Evolutionary conservation across 2,888 invertebrate species (phyloP).

Genomic region (Sussaba pulchella): DNA sequence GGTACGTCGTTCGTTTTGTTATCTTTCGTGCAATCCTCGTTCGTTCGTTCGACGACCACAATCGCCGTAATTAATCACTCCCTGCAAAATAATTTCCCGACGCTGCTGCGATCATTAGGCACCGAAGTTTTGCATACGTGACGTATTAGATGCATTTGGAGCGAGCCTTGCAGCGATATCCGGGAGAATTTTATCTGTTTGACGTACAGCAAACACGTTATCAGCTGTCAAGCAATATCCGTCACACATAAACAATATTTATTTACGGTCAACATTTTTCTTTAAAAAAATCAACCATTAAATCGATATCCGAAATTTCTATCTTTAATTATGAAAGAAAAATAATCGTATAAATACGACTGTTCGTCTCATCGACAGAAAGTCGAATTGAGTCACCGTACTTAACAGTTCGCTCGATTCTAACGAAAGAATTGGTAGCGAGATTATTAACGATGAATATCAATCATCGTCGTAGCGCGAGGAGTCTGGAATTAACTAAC

Average conservation of each 20-base stretch:
- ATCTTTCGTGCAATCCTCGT: constrained; percentile 11
- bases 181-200: constrained; percentile 74
- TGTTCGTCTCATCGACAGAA: not conserved
- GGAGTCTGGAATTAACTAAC: constrained; percentile 76
- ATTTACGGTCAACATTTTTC: too few species aligned
- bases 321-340: too few species aligned
- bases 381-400: too few species aligned
- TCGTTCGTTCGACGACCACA: constrained; percentile 49
- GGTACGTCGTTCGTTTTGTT: not conserved
- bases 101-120: not conserved
- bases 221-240: constrained; percentile 45
- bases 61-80: constrained; percentile 75
- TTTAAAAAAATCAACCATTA: too few species aligned
- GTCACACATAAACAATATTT: constrained; percentile 15
- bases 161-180: constrained; percentile 72
- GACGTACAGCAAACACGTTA: constrained; percentile 71
- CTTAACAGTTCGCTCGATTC: too few species aligned
- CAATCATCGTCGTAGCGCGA: constrained; percentile 74
- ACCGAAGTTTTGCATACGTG: constrained; percentile 21
- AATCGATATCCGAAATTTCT: too few species aligned
- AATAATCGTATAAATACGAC: not conserved
- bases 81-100: constrained; percentile 58
- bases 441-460: constrained; percentile 77
- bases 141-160: constrained; percentile 74
- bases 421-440: constrained; percentile 73